A percentile compares a stretch with the other conserved stretches of the same genome.
Conservation (phyloP, 2,797 vertebrate species). For the Ara ararauna region DNA sequence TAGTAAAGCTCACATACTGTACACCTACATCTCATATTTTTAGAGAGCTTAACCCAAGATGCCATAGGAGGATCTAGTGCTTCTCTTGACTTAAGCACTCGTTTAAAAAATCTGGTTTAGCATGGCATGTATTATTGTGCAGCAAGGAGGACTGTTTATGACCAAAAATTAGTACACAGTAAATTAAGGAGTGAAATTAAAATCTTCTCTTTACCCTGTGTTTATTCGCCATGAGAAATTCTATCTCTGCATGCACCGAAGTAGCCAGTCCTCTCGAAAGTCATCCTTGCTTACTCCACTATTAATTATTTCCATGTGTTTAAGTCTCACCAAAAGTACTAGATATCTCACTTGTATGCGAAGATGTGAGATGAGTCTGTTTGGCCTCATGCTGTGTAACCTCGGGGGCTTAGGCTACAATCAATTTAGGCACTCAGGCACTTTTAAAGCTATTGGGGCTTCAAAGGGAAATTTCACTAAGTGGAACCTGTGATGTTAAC, state of each 20-base stretch:
- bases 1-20: conserved; percentile 10
- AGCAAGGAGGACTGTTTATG: background rate
- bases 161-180: background rate
- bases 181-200: background rate
- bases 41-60: background rate
- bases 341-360: background rate
- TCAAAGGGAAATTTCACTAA: background rate
- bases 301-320: rapidly evolving
- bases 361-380: background rate
- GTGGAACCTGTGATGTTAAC: background rate
- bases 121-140: background rate
- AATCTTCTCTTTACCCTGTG: background rate
- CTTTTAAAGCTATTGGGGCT: background rate
- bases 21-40: background rate
- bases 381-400: background rate
- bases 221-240: background rate
- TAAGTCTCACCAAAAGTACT: background rate
- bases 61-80: background rate
- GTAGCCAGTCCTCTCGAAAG: background rate
- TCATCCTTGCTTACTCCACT: background rate
- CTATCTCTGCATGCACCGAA: background rate
- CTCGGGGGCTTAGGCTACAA: background rate
- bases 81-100: background rate
- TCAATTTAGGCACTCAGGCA: background rate
- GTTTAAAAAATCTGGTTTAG: background rate